phyloP scores from a whole-genome alignment of 2,888 invertebrate genomes.

The Lasioglossum pauxillum region DNA sequence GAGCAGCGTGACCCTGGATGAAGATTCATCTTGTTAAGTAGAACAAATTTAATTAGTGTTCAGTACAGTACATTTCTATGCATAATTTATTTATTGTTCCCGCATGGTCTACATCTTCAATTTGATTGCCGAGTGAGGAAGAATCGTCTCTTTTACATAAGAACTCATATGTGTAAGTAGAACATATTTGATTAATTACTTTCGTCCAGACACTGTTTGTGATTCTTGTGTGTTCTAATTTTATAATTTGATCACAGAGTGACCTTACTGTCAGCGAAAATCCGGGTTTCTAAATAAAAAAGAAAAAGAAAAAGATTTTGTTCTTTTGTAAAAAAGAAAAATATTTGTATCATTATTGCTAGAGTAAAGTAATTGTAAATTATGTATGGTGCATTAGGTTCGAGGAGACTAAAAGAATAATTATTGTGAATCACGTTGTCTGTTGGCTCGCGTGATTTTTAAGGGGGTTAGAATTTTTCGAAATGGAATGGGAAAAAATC shows the following conservation, averaged over 20 bases:
- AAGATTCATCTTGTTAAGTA: neutral
- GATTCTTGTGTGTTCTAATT: neutral
- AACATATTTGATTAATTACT: neutral
- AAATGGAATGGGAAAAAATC: neutral
- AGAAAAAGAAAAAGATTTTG: too few species aligned
- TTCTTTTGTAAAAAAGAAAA: neutral
- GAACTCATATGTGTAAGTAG: neutral
- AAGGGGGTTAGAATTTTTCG: neutral
- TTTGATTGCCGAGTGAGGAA: neutral
- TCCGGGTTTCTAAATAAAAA: neutral
- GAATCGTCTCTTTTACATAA: neutral
- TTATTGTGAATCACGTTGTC: neutral
- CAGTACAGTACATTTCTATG: neutral
- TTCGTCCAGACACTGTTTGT: neutral
- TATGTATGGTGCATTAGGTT: neutral
- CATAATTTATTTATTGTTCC: too few species aligned
- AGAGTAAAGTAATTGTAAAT: neutral
- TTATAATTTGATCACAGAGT: neutral
- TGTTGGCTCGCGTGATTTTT: neutral
- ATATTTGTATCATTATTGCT: neutral
- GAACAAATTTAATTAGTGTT: neutral
- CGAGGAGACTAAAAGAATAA: neutral
- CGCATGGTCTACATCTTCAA: neutral
- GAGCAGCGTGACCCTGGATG: neutral
- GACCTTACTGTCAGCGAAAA: neutral